Evolutionary conservation across 2,888 invertebrate genomes (phyloP), one percentile per base, ranked within the genome.

Genomic region (Zaprionus lineosus): DNA sequence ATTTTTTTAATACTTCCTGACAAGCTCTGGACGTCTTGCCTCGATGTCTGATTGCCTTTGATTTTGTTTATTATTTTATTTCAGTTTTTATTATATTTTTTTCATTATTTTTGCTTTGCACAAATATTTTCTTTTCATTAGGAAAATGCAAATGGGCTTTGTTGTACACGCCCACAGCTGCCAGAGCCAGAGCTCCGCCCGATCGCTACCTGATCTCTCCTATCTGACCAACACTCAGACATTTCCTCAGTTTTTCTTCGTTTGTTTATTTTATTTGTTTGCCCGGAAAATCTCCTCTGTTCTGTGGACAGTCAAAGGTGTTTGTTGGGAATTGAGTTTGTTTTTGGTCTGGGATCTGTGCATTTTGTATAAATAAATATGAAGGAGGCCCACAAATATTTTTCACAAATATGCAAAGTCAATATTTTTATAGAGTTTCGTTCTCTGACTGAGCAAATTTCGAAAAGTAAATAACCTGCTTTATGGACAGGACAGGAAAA

Each of bases 51-150:
- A 48, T 67, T 52, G 47, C 39, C 43, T 29, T 46, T 51, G 34
- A 43, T 64, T 33, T 51, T 33, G 11, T 40, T 31, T 24, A 9
- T 50, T 3, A 9, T 11, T 44, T 7, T 26, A 16, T 36, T 26
- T 21, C 15, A 8, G 21, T 28, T 26, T 44, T 40, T 18, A 39
- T 44, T 53, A 41, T 56, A 47, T 55, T 44, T 46, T 41, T 40
- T 33, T 48, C 21, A 40, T 53, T 52, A n/a, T n/a, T 55, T 65
- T 50, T 62, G 51, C 44, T 24, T 28, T 52, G 28, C 39, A 68
- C 56, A 77, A 82, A 82, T 82, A 83, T 82, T 82, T 39, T 73
- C 55, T 67, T 82, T 82, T 81, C 81, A 82, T 82, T 82, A 77
- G 44, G 26, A 31, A 43, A 78, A 81, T 77, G 77, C 77, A 82